phyloP scores from a whole-genome alignment of 2,113 vertebrate genomes.

The Struthidea cinerea region DNA sequence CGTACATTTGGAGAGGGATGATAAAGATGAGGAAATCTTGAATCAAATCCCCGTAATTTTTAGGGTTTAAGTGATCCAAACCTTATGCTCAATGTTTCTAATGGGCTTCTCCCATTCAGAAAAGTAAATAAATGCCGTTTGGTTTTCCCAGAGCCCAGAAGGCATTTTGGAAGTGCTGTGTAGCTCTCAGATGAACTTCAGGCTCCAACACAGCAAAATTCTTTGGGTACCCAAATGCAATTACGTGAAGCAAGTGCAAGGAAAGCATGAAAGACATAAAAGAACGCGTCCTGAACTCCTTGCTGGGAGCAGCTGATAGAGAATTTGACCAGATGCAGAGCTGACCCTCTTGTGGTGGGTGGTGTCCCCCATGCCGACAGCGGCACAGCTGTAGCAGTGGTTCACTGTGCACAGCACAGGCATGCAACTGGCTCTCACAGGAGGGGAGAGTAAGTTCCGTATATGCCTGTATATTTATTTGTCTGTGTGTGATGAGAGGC shows the following conservation, averaged over 20 bases:
- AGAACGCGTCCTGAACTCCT: fast-evolving
- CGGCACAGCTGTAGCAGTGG: background rate
- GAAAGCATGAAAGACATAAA: background rate
- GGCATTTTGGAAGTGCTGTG: background rate
- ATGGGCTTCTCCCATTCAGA: background rate
- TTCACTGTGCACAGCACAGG: background rate
- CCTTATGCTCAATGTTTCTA: background rate
- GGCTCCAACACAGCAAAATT: background rate
- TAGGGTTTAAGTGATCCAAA: background rate
- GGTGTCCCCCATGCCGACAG: background rate
- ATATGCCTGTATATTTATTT: background rate
- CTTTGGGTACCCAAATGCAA: background rate
- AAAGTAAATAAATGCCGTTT: background rate
- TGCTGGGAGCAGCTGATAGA: background rate
- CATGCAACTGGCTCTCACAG: background rate
- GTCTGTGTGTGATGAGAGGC: background rate
- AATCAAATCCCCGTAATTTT: background rate
- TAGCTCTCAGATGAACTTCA: background rate
- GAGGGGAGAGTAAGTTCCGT: background rate
- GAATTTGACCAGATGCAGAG: background rate
- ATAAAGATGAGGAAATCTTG: background rate
- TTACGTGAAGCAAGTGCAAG: background rate
- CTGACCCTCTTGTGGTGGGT: background rate
- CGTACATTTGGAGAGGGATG: fast-evolving
- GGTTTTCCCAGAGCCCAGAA: background rate